phyloP scores from a whole-genome alignment of 2,797 vertebrate species.

The Odontamblyopus rebecca region DNA sequence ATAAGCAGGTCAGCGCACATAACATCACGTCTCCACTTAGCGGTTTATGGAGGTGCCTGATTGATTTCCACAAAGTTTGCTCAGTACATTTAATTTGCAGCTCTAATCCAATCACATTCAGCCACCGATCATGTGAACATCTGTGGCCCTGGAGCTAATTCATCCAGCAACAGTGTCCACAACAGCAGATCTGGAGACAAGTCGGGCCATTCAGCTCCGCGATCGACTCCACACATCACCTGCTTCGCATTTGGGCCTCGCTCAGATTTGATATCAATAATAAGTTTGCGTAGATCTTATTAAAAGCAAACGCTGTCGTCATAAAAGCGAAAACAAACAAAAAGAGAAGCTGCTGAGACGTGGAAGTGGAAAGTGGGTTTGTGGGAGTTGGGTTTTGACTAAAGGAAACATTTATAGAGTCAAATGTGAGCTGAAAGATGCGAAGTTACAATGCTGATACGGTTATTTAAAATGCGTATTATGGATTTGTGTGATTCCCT shows the following conservation, averaged over 20 bases:
- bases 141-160: conserved; percentile 47
- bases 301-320: conserved; percentile 8
- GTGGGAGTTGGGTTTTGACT: not conserved
- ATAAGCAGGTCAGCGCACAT: not conserved
- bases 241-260: conserved; percentile 36
- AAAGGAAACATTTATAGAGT: not conserved
- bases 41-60: conserved; percentile 34
- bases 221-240: conserved; percentile 37
- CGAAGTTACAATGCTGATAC: too few species aligned
- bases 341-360: not conserved
- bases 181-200: conserved; percentile 63
- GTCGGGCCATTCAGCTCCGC: conserved; percentile 50
- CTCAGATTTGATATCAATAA: conserved; percentile 14
- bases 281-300: conserved; percentile 14
- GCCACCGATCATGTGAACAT: conserved; percentile 58
- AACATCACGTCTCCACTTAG: conserved; percentile 50
- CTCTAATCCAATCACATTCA: conserved; percentile 58
- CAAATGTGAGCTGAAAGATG: not conserved
- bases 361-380: conserved; percentile 5
- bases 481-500: too few species aligned
- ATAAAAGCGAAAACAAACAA: not conserved
- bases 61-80: conserved; percentile 52
- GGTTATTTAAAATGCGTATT: too few species aligned
- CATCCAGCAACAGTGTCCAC: conserved; percentile 25
- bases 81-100: conserved; percentile 58